Evolutionary conservation across 2,888 invertebrate species (phyloP).

Genomic region (Netelia inedita): DNA sequence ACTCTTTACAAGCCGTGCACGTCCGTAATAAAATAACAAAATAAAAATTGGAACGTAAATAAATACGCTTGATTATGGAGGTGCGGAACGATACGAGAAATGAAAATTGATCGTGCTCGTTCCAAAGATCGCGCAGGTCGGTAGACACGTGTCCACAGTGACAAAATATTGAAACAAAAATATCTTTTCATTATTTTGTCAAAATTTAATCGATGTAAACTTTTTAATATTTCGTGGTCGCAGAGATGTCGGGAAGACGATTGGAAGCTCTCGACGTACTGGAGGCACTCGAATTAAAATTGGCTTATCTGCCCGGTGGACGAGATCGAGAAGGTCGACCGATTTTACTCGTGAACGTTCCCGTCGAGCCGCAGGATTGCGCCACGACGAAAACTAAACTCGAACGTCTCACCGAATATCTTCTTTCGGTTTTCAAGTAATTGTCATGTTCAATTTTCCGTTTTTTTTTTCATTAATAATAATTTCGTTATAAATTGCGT

Average conservation of each 20-base stretch:
- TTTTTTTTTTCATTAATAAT: constrained; percentile 6
- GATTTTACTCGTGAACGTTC: constrained; percentile 88
- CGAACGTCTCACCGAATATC: constrained; percentile 86
- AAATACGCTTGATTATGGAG: neutral
- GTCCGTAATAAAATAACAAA: neutral
- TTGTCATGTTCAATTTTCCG: neutral
- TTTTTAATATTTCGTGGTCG: constrained; percentile 2
- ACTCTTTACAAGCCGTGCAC: constrained; percentile 5
- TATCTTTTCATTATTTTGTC: neutral
- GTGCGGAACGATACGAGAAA: too few relatives aligned
- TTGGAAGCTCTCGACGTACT: constrained; percentile 87
- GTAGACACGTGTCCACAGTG: neutral
- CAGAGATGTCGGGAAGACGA: constrained; percentile 74
- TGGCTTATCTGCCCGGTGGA: constrained; percentile 89
- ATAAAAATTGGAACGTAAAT: neutral
- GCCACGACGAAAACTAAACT: constrained; percentile 81
- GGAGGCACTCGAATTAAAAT: constrained; percentile 87
- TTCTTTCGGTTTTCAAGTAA: constrained; percentile 87
- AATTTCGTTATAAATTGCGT: neutral
- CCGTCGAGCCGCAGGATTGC: constrained; percentile 86
- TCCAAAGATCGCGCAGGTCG: constrained; percentile 52
- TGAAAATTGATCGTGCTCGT: constrained; percentile 25
- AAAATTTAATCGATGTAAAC: neutral
- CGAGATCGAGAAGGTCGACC: constrained; percentile 89
- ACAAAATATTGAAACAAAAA: neutral